Base-by-base conservation (phyloP, 2,888 invertebrate species). In the Trachelus stipa region DNA sequence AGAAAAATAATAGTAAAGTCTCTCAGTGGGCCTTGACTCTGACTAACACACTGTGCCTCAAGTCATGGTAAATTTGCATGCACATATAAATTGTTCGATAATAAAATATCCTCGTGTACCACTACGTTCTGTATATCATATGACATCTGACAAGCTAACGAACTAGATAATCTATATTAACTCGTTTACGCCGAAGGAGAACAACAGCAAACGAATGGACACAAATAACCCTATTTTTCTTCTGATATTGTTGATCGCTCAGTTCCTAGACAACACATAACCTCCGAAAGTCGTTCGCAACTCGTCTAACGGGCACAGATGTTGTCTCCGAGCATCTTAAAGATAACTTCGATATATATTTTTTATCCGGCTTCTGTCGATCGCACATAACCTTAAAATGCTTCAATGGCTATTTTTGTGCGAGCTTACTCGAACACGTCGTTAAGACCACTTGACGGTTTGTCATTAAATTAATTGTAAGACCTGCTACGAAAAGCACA, bases 1-100 rank as follows among this genome's bases (percentile, higher is more conserved):
- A 74, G 74, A 74, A 74, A 74, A 74, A 34, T 74, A 74, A 34
- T 74, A 74, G n/a, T 30, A 11, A 34, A 34, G 35, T 31, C 31
- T 34, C 23, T 34, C 31, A 34, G 15, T 34, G 74, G 74, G 37
- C 74, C 74, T 74, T 74, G 74, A 74, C 74, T 74, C 74, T 74
- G 74, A 74, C 31, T 34, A 74, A 74, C 34, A 74, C 56, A 56
- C 56, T 23, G 23, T 23, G 23, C 9, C 9, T 74, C 34, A 23
- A 30, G 74, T 35, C 74, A 33, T 35, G 31, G 34, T 34, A 23
- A 23, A 74, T 74, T 74, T 74, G 74, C 74, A 74, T 35, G 35
- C 15, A 33, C 74, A 12, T 34, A 23, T 23, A 56, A 56, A 56
- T 56, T 56, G 9, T 56, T 56, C 56, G 9, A 56, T 56, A 56